A percentile compares a stretch with the other conserved stretches of the same genome.
Conservation (phyloP, 2,797 vertebrate genomes). For the Sternarchorhynchus goeldii region DNA sequence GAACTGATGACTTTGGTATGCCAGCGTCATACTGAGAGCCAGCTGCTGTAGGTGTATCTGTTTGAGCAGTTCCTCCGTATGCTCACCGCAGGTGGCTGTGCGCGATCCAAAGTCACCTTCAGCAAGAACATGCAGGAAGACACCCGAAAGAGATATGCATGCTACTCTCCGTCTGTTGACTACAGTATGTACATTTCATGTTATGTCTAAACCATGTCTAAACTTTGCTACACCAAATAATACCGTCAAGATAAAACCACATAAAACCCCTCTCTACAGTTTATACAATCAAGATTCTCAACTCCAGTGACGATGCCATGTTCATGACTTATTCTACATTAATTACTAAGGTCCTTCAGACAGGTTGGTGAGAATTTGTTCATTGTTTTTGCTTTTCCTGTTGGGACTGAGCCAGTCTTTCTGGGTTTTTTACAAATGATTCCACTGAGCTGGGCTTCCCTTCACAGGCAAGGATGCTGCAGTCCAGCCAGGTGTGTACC, state of each 20-base stretch:
- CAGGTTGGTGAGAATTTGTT: conserved; percentile 54
- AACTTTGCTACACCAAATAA: neutral
- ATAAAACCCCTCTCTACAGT: conserved; percentile 54
- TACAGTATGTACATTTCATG: conserved; percentile 64
- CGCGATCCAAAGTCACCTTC: conserved; percentile 66
- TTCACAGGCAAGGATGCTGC: conserved; percentile 59
- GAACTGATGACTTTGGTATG: neutral
- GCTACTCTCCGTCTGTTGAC: conserved; percentile 60
- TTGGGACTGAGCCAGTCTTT: too few species aligned
- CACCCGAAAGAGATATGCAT: conserved; percentile 57
- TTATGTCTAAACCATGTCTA: neutral
- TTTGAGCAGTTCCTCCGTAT: neutral
- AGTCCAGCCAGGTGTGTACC: conserved; percentile 44
- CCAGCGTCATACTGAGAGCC: too few species aligned
- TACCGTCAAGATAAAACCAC: neutral
- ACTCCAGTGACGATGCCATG: conserved; percentile 61
- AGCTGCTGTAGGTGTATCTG: neutral
- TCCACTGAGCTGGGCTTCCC: neutral
- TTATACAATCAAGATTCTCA: conserved; percentile 60
- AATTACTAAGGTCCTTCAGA: conserved; percentile 64
- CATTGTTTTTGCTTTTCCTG: neutral
- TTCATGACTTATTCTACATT: conserved; percentile 62
- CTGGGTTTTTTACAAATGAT: neutral
- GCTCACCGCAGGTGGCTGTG: conserved; percentile 65
- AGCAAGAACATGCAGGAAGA: conserved; percentile 33